Conservation (phyloP, 2,888 invertebrate genomes). For the Melangyna quadrimaculata region DNA sequence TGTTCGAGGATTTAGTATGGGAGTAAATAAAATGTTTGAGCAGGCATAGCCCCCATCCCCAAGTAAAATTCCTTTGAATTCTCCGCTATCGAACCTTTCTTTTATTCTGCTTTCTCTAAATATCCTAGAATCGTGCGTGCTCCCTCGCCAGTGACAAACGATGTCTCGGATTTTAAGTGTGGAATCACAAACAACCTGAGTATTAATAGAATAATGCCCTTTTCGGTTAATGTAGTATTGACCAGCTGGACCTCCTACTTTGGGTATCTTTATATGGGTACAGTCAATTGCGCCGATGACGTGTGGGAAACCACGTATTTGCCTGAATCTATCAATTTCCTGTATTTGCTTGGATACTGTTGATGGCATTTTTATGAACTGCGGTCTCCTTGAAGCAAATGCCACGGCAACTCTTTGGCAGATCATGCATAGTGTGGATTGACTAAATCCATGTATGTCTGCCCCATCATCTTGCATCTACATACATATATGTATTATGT, state of each 20-base stretch:
- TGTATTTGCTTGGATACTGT: too few species aligned
- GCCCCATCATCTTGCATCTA: too few species aligned
- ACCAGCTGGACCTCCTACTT: not conserved
- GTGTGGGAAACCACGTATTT: not conserved
- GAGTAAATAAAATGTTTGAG: not conserved
- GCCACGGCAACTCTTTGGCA: too few species aligned
- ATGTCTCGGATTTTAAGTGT: slow-evolving; percentile 10
- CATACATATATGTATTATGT: too few species aligned
- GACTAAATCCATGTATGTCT: not conserved
- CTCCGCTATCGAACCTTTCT: not conserved
- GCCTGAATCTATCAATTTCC: not conserved
- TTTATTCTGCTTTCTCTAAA: slow-evolving; percentile 20
- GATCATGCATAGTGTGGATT: not conserved
- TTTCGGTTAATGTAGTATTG: not conserved
- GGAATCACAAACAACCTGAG: not conserved
- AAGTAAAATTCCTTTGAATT: not conserved
- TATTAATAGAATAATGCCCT: too few species aligned
- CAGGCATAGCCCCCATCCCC: not conserved
- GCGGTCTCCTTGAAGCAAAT: not conserved
- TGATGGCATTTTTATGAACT: too few species aligned
- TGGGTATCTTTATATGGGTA: not conserved
- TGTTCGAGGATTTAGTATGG: not conserved
- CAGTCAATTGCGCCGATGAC: not conserved
- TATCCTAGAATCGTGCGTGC: slow-evolving; percentile 10
- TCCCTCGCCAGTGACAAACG: not conserved